Evolutionary conservation across 1,140 invertebrate genomes (phyloP).

Genomic region (Triops cancriformis): DNA sequence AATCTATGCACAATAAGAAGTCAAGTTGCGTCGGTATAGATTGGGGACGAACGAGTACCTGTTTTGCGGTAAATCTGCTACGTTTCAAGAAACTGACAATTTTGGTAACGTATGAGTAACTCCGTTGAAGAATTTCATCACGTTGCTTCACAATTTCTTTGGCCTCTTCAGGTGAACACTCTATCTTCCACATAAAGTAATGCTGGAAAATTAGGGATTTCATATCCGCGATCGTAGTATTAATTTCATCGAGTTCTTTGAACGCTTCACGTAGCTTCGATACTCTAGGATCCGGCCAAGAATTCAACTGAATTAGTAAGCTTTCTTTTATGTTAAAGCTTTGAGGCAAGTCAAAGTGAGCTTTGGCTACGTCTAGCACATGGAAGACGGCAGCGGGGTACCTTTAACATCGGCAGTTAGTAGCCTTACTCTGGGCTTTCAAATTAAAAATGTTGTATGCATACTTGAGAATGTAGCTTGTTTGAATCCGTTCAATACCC

Average conservation of each 20-base stretch:
- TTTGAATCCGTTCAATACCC: not conserved
- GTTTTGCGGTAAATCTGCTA: not conserved
- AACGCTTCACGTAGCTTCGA: not conserved
- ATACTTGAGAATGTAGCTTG: not conserved
- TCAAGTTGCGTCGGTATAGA: not conserved
- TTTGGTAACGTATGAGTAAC: not conserved
- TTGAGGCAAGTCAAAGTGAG: not conserved
- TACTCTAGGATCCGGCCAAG: not conserved
- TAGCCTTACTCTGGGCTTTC: not conserved
- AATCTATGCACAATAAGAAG: not conserved
- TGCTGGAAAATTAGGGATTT: not conserved
- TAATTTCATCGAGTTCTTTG: not conserved
- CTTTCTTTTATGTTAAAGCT: not conserved
- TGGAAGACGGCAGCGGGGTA: not conserved
- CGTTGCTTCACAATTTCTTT: not conserved
- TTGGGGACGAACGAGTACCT: not conserved
- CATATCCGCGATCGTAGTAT: not conserved
- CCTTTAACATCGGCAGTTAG: not conserved
- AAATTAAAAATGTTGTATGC: not conserved
- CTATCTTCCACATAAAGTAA: not conserved
- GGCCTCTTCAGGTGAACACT: not conserved
- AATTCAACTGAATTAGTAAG: not conserved
- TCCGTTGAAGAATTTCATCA: not conserved
- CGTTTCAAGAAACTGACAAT: not conserved
- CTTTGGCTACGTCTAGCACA: not conserved